These are phyloP conservation scores for Ormyrus thymus DNA, from an alignment of 2,888 invertebrate genomes.

Conservation along the genomic window DNA sequence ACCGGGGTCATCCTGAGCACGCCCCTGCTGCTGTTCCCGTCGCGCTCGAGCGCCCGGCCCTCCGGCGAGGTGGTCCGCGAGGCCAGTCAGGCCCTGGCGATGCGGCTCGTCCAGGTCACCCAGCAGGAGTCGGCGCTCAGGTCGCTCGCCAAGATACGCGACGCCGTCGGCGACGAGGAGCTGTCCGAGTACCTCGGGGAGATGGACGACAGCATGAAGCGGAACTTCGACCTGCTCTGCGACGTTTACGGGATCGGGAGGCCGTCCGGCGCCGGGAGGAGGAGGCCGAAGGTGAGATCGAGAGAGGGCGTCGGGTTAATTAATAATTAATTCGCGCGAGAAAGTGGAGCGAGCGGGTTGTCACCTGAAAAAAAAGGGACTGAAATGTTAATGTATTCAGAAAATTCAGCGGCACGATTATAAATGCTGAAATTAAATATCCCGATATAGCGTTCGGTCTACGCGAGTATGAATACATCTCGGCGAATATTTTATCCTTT, in stretches of 20 bases:
- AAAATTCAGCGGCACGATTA: not conserved
- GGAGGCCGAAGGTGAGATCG: conserved; percentile 18
- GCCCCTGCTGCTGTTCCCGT: conserved; percentile 72
- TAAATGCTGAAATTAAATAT: too few relatives aligned
- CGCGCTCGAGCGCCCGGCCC: conserved; percentile 64
- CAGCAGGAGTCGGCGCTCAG: conserved; percentile 82
- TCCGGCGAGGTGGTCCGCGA: conserved; percentile 63
- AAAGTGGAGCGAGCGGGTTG: conserved; percentile 1
- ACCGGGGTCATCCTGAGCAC: conserved; percentile 73
- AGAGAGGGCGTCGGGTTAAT: not conserved
- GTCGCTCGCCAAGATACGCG: conserved; percentile 83
- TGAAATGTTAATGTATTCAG: not conserved
- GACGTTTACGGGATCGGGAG: conserved; percentile 77
- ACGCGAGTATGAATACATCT: too few relatives aligned
- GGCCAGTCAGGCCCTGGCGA: conserved; percentile 72
- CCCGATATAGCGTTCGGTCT: too few relatives aligned
- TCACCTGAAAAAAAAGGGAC: not conserved
- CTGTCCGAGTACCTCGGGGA: conserved; percentile 78
- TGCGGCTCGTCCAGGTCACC: conserved; percentile 75
- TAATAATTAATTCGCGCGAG: not conserved
- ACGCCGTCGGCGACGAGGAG: conserved; percentile 81
- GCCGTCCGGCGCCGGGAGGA: not conserved
- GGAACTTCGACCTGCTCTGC: conserved; percentile 79
- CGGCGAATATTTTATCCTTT: too few relatives aligned
- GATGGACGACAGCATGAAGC: conserved; percentile 75